Evolutionary conservation across 2,797 vertebrate genomes (phyloP), one percentile per base, ranked within the genome.

Genomic region (Phoebastria nigripes): DNA sequence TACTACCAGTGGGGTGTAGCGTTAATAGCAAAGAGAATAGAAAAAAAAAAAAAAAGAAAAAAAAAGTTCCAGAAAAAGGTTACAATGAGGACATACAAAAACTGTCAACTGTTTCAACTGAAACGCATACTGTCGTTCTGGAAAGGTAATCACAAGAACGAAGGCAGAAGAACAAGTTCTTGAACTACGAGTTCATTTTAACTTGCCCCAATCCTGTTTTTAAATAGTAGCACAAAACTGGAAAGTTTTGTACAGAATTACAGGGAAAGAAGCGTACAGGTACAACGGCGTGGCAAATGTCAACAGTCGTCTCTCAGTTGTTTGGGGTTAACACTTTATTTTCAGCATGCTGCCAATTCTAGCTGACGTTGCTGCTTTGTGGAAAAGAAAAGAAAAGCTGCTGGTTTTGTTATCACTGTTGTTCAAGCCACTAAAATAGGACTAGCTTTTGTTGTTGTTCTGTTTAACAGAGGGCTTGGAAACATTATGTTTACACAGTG

Each of bases 281-380:
- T 90, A 59, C 21, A 87, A 29, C 0, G 6, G 46, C 8, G 13
- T 41, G 61, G 69, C 33, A 62, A 92, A 81, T 72, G 81, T 89
- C 95, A 87, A 2, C 84, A 59, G 39, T 52, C 12, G 2, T 71
- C 46, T 66, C 74, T 87, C 83, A 61, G 39, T 42, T 51, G 44
- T 90, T 88, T 59, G 52, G 61, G 37, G 18, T 66, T 59, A 44
- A 95, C 55, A 20, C 58, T 87, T 94, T 54, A 61, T 82, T 93
- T 97, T 76, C 70, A 89, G 39, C 33, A 52, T 42, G 41, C 49
- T 91, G 65, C 28, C 63, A 87, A 22, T 94, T 91, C 70, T 61
- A 77, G 33, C 56, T 93, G 82, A 92, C 51, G 47, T n/a, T 93
- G 42, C 62, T 58, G 37, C 61, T 95, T 95, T 93, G 81, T 91